Evolutionary conservation across 2,113 vertebrate species (phyloP).

Genomic region (Electrona antarctica): DNA sequence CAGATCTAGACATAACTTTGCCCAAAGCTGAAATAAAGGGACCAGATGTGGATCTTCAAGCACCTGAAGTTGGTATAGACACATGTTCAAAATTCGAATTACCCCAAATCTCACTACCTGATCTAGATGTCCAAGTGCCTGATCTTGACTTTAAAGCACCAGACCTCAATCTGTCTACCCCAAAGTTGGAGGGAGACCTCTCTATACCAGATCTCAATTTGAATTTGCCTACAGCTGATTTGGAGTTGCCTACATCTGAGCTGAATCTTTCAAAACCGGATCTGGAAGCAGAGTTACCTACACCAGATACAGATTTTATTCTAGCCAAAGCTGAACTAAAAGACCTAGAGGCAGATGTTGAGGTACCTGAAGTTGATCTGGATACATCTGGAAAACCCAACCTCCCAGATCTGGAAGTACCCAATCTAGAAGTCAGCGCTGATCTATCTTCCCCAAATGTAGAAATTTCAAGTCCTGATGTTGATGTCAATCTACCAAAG

Average conservation of each 20-base stretch:
- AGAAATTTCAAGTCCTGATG: conserved; percentile 43
- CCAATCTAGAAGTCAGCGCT: conserved; percentile 1
- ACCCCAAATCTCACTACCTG: conserved; percentile 13
- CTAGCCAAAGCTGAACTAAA: no score
- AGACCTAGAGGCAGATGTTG: conserved; percentile 34
- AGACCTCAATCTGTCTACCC: conserved; percentile 32
- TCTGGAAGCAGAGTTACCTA: no score
- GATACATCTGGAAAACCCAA: conserved; percentile 45
- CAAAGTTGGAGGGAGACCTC: conserved; percentile 18
- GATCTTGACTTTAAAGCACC: conserved; percentile 38
- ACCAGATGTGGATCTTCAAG: conserved; percentile 16
- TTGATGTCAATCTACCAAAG: conserved; percentile 29
- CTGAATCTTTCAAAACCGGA: no score
- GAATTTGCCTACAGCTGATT: conserved; percentile 47
- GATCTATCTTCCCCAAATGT: conserved; percentile 23
- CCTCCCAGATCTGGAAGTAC: conserved; percentile 5
- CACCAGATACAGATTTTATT: no score
- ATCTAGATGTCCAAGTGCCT: conserved; percentile 25
- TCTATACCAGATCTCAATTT: conserved; percentile 33
- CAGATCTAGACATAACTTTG: conserved; percentile 10
- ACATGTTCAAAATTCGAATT: neutral
- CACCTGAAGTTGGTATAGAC: conserved; percentile 19
- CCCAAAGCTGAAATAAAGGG: conserved; percentile 16
- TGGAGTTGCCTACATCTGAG: no score
- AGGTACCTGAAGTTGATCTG: conserved; percentile 51